Conservation (phyloP, 2,797 vertebrate genomes). For the Sebastes melanostomus region DNA sequence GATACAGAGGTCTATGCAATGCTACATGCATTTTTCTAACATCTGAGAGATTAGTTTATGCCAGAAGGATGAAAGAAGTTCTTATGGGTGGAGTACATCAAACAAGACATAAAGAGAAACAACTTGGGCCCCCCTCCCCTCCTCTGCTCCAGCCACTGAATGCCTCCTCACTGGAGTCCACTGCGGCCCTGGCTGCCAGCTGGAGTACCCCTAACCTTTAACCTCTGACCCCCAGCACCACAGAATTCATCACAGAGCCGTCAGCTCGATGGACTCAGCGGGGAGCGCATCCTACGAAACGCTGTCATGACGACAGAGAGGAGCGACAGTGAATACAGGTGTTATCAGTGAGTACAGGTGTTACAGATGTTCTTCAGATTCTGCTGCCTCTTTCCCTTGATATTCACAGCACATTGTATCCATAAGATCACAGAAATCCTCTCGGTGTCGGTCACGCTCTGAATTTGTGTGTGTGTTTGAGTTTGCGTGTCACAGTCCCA, state of each 20-base stretch:
- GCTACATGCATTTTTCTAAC: not conserved
- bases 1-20: not conserved
- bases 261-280: slow-evolving; percentile 52
- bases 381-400: not conserved
- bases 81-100: slow-evolving; percentile 40
- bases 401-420: not conserved
- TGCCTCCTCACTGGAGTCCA: slow-evolving; percentile 77
- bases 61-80: slow-evolving; percentile 8
- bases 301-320: slow-evolving; percentile 15
- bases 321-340: slow-evolving; percentile 32
- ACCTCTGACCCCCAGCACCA: slow-evolving; percentile 73
- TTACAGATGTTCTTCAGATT: slow-evolving; percentile 42
- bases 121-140: slow-evolving; percentile 23
- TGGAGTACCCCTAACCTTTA: slow-evolving; percentile 80
- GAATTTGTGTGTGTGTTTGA: slow-evolving; percentile 40
- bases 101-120: slow-evolving; percentile 44
- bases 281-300: slow-evolving; percentile 46
- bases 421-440: slow-evolving; percentile 1
- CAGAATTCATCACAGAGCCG: slow-evolving; percentile 65
- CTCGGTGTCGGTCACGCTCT: slow-evolving; percentile 19
- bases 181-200: slow-evolving; percentile 81
- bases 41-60: slow-evolving; percentile 27
- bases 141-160: slow-evolving; percentile 66
- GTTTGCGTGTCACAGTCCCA: slow-evolving; percentile 81
- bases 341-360: slow-evolving; percentile 62